phyloP scores from a whole-genome alignment of 2,113 vertebrate genomes.

The Lycaon pictus region DNA sequence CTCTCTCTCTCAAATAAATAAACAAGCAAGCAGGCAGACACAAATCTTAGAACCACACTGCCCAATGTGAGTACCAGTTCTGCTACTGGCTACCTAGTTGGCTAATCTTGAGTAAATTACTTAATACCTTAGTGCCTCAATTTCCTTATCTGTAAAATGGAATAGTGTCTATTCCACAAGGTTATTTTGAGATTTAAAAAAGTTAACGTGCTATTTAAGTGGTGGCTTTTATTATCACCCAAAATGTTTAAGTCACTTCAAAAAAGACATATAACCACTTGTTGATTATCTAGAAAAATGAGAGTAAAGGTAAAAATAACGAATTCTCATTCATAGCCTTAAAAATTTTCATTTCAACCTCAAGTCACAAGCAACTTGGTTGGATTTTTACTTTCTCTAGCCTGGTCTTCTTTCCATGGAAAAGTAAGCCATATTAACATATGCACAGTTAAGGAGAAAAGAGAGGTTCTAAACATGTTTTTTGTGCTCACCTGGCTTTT shows the following conservation, averaged over 20 bases:
- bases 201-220: neutral
- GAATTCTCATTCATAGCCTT: neutral
- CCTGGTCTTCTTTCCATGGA: neutral
- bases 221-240: neutral
- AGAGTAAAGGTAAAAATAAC: constrained; percentile 22
- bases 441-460: neutral
- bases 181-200: constrained; percentile 15
- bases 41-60: neutral
- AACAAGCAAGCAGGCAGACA: neutral
- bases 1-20: neutral
- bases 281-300: constrained; percentile 35
- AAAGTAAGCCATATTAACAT: neutral
- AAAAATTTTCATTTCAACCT: constrained; percentile 23
- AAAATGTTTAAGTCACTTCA: neutral
- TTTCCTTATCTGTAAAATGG: neutral
- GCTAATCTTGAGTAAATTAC: neutral
- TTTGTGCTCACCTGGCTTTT: neutral
- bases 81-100: neutral
- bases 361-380: neutral
- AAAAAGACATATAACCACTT: neutral
- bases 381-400: constrained; percentile 43
- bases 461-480: neutral
- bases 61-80: neutral
- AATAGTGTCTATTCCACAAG: neutral
- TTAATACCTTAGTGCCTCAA: neutral